Base-by-base conservation (phyloP, 1,140 invertebrate species). In the Lanistes nyassanus region DNA sequence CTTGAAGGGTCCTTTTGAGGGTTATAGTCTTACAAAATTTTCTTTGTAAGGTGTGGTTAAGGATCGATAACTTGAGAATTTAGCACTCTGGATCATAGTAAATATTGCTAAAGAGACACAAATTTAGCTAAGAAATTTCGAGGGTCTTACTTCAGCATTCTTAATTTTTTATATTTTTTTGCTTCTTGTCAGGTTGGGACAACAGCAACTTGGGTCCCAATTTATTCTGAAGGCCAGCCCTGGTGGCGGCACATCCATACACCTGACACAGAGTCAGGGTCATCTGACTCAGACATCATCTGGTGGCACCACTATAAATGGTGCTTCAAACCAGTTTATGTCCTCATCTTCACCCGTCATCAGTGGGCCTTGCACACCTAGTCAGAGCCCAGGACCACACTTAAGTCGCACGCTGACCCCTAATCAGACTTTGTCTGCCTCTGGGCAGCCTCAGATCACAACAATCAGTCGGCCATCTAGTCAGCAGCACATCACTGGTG, bases 341-440 rank as follows among this genome's bases (percentile, higher is more conserved):
- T 23, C 76, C 4, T 71, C 75, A 3, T 69, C 58, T 23, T 79
- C 81, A n/a, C 62, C 78, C 37, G 66, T 76, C 34, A 66, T 79
- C n/a, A 78, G 72, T 37, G 74, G 81, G 34, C 74, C 81, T 37
- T 39, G 81, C 31, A 80, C 81, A 26, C 80, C 81, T 13, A 78
- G 75, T 65, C 81, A 82, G 71, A 79, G 79, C 26, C 73, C 79
- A 23, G 72, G 74, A 5, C 82, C 82, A 19, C 70, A 76, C 51
- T 65, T 83, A 39, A 81, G 76, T 67, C 75, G 80, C 21, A 75
- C 82, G 19, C 51, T 81, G 26, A 82, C 82, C 36, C 79, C 79
- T 13, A 76, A 42, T 64, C 74, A 76, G 29, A 42, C 71, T 21
- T 29, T 47, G 36, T 56, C 47, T 13, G 42, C 42, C 9, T 47